Evolutionary conservation across 1,140 invertebrate genomes (phyloP), one percentile per base, ranked within the genome.

Genomic region (Caenorhabditis brenneri): DNA sequence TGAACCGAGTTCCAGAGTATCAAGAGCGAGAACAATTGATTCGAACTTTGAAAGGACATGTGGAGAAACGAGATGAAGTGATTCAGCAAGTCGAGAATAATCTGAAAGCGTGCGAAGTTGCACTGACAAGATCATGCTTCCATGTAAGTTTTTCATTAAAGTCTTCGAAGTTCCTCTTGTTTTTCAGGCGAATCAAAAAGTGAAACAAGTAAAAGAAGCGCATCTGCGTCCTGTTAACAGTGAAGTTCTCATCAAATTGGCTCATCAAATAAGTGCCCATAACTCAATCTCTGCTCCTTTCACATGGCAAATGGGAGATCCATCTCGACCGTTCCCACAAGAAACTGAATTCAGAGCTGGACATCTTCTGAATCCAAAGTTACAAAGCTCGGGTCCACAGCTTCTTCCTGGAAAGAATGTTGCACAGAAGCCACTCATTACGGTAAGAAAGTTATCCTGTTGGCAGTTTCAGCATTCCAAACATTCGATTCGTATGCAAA

Each of bases 241-340:
- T 58, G 83, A 84, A 80, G 51, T 39, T 16, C 42, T 84, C 39
- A 84, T 84, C 22, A 84, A 84, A 27, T 39, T 84, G 10, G 31
- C 83, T 27, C 83, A 84, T 80, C 83, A 84, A 36, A 84, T 84
- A 24, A 84, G 83, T 29, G 80, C 51, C 42, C 49, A 53, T 27
- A 79, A 80, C 31, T 84, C 83, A 0, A 48, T 84, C 3, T 36
- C 74, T 10, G 58, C 82, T 10, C 69, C 74, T 16, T 51, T 49
- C 36, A 74, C 42, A n/a, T 83, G 65, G 74, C 46, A 84, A 84
- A 46, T 53, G 19, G 83, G 83, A 2, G 83, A 84, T 49, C 74
- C 83, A 7, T 49, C 42, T 2, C 74, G 83, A 3, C 83, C 83
- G n/a, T 84, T 84, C 27, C 83, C 83, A 16, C 80, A 78, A 29